These are phyloP conservation scores for Pavo muticus DNA, from an alignment of 2,113 vertebrate species.

Conservation along the genomic window DNA sequence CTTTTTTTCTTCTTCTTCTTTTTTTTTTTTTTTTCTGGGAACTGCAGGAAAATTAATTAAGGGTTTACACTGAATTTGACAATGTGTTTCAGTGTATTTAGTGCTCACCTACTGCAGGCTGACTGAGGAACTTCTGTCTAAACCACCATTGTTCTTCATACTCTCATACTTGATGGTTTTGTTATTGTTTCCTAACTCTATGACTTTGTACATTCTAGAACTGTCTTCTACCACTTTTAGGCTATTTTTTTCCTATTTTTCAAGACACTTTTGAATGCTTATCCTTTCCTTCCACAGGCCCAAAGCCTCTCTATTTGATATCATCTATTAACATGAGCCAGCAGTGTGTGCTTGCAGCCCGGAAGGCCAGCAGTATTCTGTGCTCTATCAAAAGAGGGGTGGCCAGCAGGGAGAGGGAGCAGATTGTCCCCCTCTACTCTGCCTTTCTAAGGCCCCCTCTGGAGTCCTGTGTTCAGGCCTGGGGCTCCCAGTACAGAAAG, in stretches of 20 bases:
- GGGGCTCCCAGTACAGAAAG: no score
- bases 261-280: not conserved
- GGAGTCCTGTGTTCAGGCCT: no score
- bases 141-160: not conserved
- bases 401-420: no score
- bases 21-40: not conserved
- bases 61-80: not conserved
- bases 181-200: not conserved
- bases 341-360: no score
- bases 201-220: not conserved
- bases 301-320: not conserved
- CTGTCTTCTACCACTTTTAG: not conserved
- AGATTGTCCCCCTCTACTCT: no score
- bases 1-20: not conserved
- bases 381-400: no score
- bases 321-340: no score
- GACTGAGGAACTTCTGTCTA: not conserved
- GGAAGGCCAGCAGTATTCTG: no score
- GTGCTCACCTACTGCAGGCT: not conserved
- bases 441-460: no score
- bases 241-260: rapidly evolving
- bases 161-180: not conserved
- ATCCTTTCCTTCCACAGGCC: not conserved
- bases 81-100: not conserved
- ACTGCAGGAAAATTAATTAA: not conserved